Evolutionary conservation across 1,140 invertebrate species (phyloP).

Genomic region (Drosophila tristis): DNA sequence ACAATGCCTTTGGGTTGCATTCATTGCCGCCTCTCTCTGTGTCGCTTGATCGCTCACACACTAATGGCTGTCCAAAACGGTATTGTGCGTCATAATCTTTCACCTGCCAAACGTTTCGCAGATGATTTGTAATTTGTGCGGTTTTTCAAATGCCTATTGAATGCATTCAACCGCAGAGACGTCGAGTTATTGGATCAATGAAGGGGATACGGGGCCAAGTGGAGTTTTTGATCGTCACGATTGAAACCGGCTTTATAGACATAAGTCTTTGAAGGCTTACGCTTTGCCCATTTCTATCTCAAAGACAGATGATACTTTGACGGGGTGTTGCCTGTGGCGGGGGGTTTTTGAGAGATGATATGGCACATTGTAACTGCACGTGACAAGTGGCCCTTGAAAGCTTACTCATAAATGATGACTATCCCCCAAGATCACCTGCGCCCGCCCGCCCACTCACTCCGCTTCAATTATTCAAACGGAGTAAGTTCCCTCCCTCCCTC

Average conservation of each 20-base stretch:
- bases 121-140: conserved; percentile 56
- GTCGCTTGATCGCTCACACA: too few species aligned
- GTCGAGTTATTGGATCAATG: conserved; percentile 9
- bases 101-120: conserved; percentile 66
- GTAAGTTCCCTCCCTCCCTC: too few species aligned
- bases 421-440: background rate
- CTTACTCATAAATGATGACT: background rate
- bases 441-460: too few species aligned
- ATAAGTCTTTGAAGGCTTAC: conserved; percentile 31
- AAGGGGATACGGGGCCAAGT: conserved; percentile 8
- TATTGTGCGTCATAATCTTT: conserved; percentile 76
- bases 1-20: conserved; percentile 34
- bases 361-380: conserved; percentile 4
- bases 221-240: conserved; percentile 42
- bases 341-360: background rate
- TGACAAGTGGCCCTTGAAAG: conserved; percentile 1
- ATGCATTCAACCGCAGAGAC: conserved; percentile 48
- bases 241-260: conserved; percentile 27
- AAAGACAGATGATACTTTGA: conserved; percentile 11
- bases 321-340: conserved; percentile 13
- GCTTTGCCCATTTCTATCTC: conserved; percentile 17
- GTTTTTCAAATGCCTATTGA: conserved; percentile 54
- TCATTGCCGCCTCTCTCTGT: conserved; percentile 4
- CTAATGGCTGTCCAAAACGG: conserved; percentile 26
- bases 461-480: too few species aligned